These are phyloP conservation scores for Tuberolachnus salignus DNA, from an alignment of 2,888 invertebrate genomes.

Conservation along the genomic window DNA sequence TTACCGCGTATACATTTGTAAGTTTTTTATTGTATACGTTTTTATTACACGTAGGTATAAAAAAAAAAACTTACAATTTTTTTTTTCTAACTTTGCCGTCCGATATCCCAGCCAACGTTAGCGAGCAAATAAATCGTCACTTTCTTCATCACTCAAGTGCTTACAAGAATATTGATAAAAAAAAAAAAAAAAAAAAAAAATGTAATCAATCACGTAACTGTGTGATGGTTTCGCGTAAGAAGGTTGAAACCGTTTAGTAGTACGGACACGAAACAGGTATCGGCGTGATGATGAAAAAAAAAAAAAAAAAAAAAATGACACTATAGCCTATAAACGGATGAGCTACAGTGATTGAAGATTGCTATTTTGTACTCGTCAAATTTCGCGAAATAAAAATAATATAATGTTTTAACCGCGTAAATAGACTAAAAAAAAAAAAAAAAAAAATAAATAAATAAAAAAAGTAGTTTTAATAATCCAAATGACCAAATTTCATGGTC, in stretches of 20 bases:
- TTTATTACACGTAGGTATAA: neutral
- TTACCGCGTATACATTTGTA: neutral
- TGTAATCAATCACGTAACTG: constrained; percentile 42
- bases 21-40: neutral
- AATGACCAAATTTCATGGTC: neutral
- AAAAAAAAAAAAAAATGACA: constrained; percentile 10
- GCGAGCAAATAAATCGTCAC: constrained; percentile 44
- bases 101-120: neutral
- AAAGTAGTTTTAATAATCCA: neutral
- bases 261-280: constrained; percentile 40
- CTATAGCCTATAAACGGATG: constrained; percentile 10
- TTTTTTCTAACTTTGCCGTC: neutral
- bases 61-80: constrained; percentile 4
- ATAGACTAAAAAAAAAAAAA: neutral
- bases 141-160: constrained; percentile 37
- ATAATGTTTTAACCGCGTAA: neutral
- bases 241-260: constrained; percentile 33
- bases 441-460: neutral
- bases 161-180: constrained; percentile 46
- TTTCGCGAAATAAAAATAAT: neutral
- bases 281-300: neutral
- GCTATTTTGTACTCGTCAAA: neutral
- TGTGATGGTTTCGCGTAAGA: constrained; percentile 26
- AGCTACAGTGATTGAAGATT: neutral
- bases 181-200: neutral